Conservation (phyloP, 2,888 invertebrate species). For the Coelinius sp. region DNA sequence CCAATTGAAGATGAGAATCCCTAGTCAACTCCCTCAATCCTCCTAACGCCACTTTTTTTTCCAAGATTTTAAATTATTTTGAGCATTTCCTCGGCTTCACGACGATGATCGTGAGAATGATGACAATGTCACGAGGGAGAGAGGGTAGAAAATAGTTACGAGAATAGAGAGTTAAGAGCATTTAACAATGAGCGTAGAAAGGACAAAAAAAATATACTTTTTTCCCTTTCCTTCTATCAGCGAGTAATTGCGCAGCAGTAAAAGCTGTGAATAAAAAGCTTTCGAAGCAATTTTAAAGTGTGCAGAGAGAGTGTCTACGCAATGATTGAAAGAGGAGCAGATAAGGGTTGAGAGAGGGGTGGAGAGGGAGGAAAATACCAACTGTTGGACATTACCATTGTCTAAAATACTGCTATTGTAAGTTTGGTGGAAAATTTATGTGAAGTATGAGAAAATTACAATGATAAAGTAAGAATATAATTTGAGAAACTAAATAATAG, state of each 20-base stretch:
- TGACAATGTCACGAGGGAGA: background rate
- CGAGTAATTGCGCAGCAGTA: conserved; percentile 11
- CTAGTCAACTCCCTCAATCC: background rate
- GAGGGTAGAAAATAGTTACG: background rate
- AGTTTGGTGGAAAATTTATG: conserved; percentile 43
- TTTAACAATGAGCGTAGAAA: conserved; percentile 33
- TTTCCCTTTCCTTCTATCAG: conserved; percentile 1
- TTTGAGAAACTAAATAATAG: background rate
- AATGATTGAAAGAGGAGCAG: conserved; percentile 47
- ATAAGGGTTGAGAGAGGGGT: conserved; percentile 46
- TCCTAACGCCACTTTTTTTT: background rate
- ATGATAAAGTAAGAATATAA: conserved; percentile 25
- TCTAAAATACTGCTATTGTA: conserved; percentile 64
- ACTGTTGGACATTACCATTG: conserved; percentile 71
- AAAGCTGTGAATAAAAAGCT: conserved; percentile 35
- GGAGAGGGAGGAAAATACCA: conserved; percentile 58
- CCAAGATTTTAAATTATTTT: background rate
- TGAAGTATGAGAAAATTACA: conserved; percentile 39
- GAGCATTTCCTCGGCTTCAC: background rate
- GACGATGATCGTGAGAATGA: conserved; percentile 39
- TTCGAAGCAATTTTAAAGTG: conserved; percentile 64
- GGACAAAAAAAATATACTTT: background rate
- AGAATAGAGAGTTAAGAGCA: conserved; percentile 28
- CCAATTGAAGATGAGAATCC: background rate
- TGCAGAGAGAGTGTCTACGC: conserved; percentile 42